Base-by-base conservation (phyloP, 2,113 vertebrate species). In the Campylorhamphus procurvoides region DNA sequence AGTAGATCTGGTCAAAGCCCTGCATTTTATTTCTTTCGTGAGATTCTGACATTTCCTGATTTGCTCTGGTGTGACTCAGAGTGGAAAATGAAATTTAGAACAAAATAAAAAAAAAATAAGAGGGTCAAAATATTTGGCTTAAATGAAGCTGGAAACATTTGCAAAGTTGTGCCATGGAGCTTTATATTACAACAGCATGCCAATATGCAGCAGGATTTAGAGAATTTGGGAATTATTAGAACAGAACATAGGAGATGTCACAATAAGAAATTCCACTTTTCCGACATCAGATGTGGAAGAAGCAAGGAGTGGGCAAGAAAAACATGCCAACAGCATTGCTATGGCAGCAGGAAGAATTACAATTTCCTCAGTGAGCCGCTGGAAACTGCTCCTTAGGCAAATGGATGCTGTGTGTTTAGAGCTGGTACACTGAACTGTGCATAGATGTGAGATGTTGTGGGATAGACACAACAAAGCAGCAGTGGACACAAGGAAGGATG, bases 31-130 rank as follows among this genome's bases (percentile, higher is more conserved):
- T 92, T 86, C 33, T 92, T 72, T 86, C 1, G 2, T 18, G 59
- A 92, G 42, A 81, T 59, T 87, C 37, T 92, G 80, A 44, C 7
- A 31, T 89, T 88, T 93, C 59, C 53, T 90, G n/a, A 86, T 92
- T 94, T 92, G n/a, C 20, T 90, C 42, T 86, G n/a, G 7, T 77
- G 47, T 92, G 79, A 90, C 46, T 89, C 55, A 81, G 35, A 86
- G 27, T 90, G 27, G 35, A 88, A 90, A 93, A 67, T 63, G 12
- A 71, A 74, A 89, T 80, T 71, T 77, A 86, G 75, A 47, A 90
- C 3, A 9, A 44, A 11, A 28, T 60, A 67, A 62, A 19, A 46
- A 35, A 15, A 13, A 23, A 24, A 27, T 31, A 37, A 85, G 27
- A 78, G 16, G 27, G 19, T 53, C 22, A 79, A 87, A 84, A 78